A percentile compares a stretch with the other conserved stretches of the same genome.
These are phyloP conservation scores for Epinephelus malabaricus DNA, from an alignment of 2,797 vertebrate genomes.

Conservation along the genomic window DNA sequence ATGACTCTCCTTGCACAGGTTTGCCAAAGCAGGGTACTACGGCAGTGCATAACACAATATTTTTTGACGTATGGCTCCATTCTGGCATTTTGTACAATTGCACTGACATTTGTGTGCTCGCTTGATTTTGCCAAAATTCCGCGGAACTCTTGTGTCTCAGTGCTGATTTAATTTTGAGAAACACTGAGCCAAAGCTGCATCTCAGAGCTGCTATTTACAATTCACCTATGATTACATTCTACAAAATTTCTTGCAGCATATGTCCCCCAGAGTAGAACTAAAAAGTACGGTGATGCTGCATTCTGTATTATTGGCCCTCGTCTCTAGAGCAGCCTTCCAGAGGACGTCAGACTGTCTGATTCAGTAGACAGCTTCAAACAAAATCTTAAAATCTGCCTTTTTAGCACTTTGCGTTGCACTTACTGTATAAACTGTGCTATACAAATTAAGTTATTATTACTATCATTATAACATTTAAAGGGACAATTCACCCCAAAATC, in stretches of 20 bases:
- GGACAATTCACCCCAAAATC: too few relatives aligned
- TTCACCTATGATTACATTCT: neutral
- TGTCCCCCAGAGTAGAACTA: too few relatives aligned
- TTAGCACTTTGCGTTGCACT: too few relatives aligned
- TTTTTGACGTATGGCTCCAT: neutral
- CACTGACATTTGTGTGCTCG: conserved; percentile 5
- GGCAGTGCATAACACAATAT: neutral
- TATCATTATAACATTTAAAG: too few relatives aligned
- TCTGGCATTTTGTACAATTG: neutral
- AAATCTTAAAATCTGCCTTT: too few relatives aligned
- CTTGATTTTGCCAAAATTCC: neutral
- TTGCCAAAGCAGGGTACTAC: neutral
- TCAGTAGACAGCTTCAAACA: too few relatives aligned
- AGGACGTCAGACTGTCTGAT: too few relatives aligned
- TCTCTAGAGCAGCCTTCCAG: too few relatives aligned
- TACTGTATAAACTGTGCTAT: too few relatives aligned
- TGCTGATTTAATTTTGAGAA: neutral
- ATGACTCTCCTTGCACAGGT: conserved; percentile 2
- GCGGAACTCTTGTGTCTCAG: neutral
- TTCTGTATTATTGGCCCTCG: too few relatives aligned
- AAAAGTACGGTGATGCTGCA: too few relatives aligned
- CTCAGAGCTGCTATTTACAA: neutral
- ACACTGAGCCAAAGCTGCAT: neutral
- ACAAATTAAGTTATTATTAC: too few relatives aligned
- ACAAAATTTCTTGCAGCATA: neutral